Conservation (phyloP, 2,888 invertebrate genomes). For the Keiferia lycopersicella region DNA sequence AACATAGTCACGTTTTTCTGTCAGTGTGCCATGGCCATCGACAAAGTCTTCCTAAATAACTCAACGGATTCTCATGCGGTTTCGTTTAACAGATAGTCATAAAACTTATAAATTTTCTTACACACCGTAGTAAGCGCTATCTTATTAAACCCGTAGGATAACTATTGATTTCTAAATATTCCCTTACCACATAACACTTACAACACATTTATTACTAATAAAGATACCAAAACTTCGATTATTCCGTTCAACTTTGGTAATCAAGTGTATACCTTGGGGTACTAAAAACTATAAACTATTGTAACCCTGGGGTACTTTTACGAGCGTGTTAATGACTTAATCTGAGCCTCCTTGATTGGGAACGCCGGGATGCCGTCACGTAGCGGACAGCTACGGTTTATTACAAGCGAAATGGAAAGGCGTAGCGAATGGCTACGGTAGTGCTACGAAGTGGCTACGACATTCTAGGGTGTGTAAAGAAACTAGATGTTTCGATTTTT, state of each 20-base stretch:
- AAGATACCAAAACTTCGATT: not conserved
- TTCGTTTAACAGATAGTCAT: no score
- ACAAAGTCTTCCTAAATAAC: no score
- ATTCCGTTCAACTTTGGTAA: constrained; percentile 4
- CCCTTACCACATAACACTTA: no score
- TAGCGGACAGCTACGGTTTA: constrained; percentile 13
- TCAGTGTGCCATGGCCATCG: no score
- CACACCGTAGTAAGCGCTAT: no score
- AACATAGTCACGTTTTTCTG: no score
- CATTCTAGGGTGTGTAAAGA: no score
- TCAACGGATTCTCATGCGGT: no score
- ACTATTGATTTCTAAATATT: no score
- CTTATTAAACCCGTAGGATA: no score
- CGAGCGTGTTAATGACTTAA: constrained; percentile 17
- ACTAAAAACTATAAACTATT: constrained; percentile 9
- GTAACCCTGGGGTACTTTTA: not conserved
- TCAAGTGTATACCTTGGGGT: not conserved
- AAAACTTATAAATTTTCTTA: no score
- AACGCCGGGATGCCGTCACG: constrained; percentile 13
- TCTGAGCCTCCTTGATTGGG: constrained; percentile 15
- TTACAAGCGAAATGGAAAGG: constrained; percentile 5
- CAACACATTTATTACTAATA: not conserved
- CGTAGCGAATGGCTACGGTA: not conserved
- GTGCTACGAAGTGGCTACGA: not conserved
- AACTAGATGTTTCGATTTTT: not conserved